Conservation (phyloP, 2,797 vertebrate species). For the Brachyrhaphis roseni region DNA sequence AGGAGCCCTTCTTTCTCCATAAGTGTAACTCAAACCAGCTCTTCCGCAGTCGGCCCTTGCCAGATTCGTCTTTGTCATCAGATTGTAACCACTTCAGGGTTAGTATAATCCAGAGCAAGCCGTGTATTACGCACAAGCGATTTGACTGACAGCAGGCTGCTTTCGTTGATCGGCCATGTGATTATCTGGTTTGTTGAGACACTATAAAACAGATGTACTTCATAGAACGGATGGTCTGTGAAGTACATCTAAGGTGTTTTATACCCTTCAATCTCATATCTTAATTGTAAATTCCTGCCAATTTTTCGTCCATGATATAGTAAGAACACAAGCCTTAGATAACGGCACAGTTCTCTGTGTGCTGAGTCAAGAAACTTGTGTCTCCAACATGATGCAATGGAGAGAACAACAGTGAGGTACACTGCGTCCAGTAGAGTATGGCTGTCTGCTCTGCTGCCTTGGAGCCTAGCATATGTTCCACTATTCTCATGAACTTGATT, state of each 20-base stretch:
- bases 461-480: conserved; percentile 46
- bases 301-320: background rate
- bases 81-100: no score
- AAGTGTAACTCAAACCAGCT: background rate
- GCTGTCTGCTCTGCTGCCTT: conserved; percentile 14
- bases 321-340: background rate
- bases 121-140: no score
- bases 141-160: no score
- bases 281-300: background rate
- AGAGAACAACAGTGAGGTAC: conserved; percentile 4
- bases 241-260: background rate
- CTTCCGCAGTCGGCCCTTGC: no score
- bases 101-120: no score
- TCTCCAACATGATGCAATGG: background rate
- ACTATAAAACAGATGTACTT: background rate
- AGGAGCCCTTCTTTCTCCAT: background rate
- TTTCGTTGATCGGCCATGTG: background rate
- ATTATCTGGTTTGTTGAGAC: background rate
- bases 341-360: background rate
- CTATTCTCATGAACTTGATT: conserved; percentile 46
- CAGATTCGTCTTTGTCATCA: no score
- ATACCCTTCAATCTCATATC: background rate
- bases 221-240: background rate
- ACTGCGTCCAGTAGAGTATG: conserved; percentile 1
- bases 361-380: background rate